Evolutionary conservation across 2,888 invertebrate genomes (phyloP).

Genomic region (Acanthopleura granulata): DNA sequence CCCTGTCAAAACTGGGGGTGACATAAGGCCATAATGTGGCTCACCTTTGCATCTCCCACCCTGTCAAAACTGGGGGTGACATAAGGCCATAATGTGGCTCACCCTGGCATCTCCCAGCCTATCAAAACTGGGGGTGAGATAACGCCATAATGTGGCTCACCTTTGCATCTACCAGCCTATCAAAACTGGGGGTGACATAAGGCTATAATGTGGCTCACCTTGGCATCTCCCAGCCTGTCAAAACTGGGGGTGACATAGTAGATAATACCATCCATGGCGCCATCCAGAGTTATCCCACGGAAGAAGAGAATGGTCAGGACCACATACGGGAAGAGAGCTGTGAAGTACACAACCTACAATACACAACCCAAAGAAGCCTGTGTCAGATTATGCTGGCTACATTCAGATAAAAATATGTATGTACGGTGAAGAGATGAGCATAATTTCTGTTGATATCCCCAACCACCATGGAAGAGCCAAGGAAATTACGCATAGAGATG

Average conservation of each 20-base stretch:
- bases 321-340: constrained; percentile 65
- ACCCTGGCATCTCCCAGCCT: constrained; percentile 60
- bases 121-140: constrained; percentile 63
- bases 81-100: background rate
- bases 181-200: too few relatives aligned
- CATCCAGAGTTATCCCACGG: constrained; percentile 64
- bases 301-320: constrained; percentile 65
- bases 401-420: too few relatives aligned
- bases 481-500: too few relatives aligned
- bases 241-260: constrained; percentile 66
- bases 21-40: too few relatives aligned
- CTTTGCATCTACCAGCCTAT: constrained; percentile 43
- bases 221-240: constrained; percentile 54
- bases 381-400: too few relatives aligned
- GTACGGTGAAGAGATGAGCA: too few relatives aligned
- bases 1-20: constrained; percentile 61
- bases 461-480: too few relatives aligned
- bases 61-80: too few relatives aligned
- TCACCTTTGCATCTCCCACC: too few relatives aligned
- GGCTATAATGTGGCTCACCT: constrained; percentile 40
- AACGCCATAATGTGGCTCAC: constrained; percentile 38
- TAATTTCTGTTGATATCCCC: too few relatives aligned
- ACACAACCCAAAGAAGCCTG: background rate
- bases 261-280: constrained; percentile 62
- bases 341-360: constrained; percentile 67